Base-by-base conservation (phyloP, 2,113 vertebrate species). In the Balaeniceps rex region DNA sequence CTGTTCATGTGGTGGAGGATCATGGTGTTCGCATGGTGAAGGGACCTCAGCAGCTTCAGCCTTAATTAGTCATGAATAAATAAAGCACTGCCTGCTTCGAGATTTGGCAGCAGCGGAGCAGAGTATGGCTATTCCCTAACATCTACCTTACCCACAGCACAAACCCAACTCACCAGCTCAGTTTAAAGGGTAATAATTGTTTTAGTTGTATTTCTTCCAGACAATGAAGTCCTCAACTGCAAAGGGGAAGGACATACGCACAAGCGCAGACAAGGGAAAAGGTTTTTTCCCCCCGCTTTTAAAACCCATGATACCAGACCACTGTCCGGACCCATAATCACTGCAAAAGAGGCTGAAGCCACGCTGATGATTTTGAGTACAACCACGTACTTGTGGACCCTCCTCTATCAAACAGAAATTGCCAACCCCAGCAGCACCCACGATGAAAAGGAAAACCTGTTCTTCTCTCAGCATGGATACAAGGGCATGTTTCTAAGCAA, bases 391-490 rank as follows among this genome's bases (percentile, higher is more conserved):
- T 38, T 6, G 4, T 18, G 21, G 51, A 31, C 34, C 21, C 11
- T 33, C 7, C 26, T 34, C n/a, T 21, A 31, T 10, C 49, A 31
- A 70, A 23, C 8, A 46, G 2, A 12, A 22, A 46, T 21, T 52
- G 15, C 29, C 68, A 47, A 14, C 7, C 21, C 42, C 54, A 61
- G 52, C 60, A 68, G 14, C 14, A 25, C 7, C 28, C 26, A 38
- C 0, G 3, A 34, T 12, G 10, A 46, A 69, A 25, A 2, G 3
- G 36, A 25, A 88, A 51, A 54, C 2, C 2, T 2, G 17, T 21
- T 21, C 9, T 47, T 64, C 42, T 60, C 46, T 18, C 33, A 7
- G 33, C 31, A 14, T 0, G 3, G 55, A 47, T 2, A 28, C 10
- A 12, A 16, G 13, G 7, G 11, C 24, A 18, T 4, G 2, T 26